A percentile compares a stretch with the other conserved stretches of the same genome.
Evolutionary conservation across 2,888 invertebrate species (phyloP).

Genomic region (Nasonia oneida): DNA sequence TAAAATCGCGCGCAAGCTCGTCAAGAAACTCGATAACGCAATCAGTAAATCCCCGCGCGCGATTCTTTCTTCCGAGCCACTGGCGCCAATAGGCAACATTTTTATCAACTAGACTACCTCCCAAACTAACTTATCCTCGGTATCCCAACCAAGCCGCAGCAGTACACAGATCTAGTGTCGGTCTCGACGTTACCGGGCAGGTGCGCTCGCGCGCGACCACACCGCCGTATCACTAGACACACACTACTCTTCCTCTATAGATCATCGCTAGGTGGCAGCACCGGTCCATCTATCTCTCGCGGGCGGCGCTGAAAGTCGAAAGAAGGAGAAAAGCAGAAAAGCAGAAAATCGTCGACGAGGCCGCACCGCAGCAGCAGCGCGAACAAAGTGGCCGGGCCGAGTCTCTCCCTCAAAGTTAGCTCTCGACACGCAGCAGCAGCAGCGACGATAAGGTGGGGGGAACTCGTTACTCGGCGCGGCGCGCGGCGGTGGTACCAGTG

Average conservation of each 20-base stretch:
- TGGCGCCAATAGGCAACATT: background rate
- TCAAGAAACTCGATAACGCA: too few species aligned
- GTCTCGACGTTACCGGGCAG: conserved; percentile 22
- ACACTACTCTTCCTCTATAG: background rate
- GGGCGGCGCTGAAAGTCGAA: background rate
- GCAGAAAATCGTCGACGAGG: conserved; percentile 35
- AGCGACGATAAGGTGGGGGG: background rate
- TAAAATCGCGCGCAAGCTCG: too few species aligned
- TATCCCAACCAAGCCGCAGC: background rate
- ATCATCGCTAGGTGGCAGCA: conserved; percentile 15
- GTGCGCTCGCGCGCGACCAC: background rate
- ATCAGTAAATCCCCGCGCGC: too few species aligned
- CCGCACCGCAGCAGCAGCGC: background rate
- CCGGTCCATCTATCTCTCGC: background rate
- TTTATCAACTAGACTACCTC: background rate
- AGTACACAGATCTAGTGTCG: background rate
- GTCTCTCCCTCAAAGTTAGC: background rate
- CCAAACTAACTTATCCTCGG: background rate
- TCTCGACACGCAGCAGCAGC: background rate
- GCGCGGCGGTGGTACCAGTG: conserved; percentile 39
- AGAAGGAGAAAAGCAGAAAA: conserved; percentile 26
- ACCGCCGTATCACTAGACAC: background rate
- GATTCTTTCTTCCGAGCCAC: background rate
- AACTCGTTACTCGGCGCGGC: conserved; percentile 48
- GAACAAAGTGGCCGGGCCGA: conserved; percentile 9